Conservation (phyloP, 64 coral and sea anemone species). For the Porites lutea region DNA sequence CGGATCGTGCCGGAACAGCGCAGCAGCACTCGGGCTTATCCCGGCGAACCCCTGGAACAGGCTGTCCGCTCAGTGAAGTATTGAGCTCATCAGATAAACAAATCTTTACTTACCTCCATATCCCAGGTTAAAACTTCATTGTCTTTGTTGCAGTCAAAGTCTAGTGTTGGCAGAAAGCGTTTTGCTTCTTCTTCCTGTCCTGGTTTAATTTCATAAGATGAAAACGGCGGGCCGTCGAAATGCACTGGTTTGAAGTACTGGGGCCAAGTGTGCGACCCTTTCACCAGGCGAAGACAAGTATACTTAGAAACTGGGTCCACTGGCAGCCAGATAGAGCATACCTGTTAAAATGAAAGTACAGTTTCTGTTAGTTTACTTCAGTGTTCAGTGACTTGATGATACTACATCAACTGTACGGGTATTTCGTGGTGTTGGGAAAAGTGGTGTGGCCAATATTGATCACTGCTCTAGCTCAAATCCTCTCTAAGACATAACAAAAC, state of each 20-base stretch:
- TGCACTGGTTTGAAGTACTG: conserved; percentile 41
- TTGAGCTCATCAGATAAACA: too few relatives aligned
- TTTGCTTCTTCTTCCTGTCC: conserved; percentile 29
- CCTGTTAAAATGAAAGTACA: background rate
- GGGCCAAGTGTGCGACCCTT: conserved; percentile 46
- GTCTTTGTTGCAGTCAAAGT: conserved; percentile 22
- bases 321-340: conserved; percentile 58
- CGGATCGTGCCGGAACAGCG: too few relatives aligned
- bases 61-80: too few relatives aligned
- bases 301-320: conserved; percentile 43
- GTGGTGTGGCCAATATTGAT: too few relatives aligned
- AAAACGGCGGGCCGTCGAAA: conserved; percentile 46
- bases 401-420: too few relatives aligned
- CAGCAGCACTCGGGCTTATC: too few relatives aligned
- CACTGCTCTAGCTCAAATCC: too few relatives aligned
- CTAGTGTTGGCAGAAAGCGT: conserved; percentile 21
- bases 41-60: too few relatives aligned
- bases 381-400: too few relatives aligned
- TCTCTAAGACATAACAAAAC: too few relatives aligned
- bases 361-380: too few relatives aligned
- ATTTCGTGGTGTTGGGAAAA: too few relatives aligned
- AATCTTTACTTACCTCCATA: conserved; percentile 32
- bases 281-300: conserved; percentile 56
- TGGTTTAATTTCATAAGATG: conserved; percentile 8
- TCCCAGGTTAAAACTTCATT: conserved; percentile 54